phyloP scores from a whole-genome alignment of 2,888 invertebrate genomes.

The Drosophila emarginata region DNA sequence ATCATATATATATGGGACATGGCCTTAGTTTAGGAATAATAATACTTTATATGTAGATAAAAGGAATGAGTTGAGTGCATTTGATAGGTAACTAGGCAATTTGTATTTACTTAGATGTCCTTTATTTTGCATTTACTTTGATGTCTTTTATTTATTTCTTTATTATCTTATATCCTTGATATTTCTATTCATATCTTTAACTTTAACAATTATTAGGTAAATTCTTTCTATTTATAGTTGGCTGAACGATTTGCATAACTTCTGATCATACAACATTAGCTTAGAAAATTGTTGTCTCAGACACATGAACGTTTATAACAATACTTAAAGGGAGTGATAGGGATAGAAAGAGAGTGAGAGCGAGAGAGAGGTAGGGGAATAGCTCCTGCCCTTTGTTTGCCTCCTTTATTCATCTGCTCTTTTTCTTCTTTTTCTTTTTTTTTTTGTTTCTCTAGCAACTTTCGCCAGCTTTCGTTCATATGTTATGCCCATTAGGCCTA shows the following conservation, averaged over 20 bases:
- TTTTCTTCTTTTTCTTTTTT: neutral
- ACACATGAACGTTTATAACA: constrained; percentile 54
- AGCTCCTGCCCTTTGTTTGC: no score
- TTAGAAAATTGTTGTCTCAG: constrained; percentile 20
- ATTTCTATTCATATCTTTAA: neutral
- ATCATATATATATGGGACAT: constrained; percentile 7
- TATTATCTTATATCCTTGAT: constrained; percentile 21
- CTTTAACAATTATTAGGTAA: neutral
- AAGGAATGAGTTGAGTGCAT: constrained; percentile 10
- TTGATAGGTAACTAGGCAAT: neutral
- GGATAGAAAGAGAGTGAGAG: neutral
- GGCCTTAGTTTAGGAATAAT: no score
- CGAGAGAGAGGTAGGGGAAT: neutral
- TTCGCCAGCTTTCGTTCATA: constrained; percentile 33
- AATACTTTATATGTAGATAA: neutral
- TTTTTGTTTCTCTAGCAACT: neutral
- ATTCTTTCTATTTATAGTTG: neutral
- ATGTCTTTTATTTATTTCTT: constrained; percentile 6
- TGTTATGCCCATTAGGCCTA: constrained; percentile 72
- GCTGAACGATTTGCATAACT: constrained; percentile 33
- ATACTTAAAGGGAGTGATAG: constrained; percentile 7
- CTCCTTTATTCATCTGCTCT: neutral
- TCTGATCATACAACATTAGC: constrained; percentile 41
- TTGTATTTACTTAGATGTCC: constrained; percentile 4
- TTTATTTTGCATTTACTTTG: constrained; percentile 11